Evolutionary conservation across 2,888 invertebrate species (phyloP).

Genomic region (Stratiomys singularior): DNA sequence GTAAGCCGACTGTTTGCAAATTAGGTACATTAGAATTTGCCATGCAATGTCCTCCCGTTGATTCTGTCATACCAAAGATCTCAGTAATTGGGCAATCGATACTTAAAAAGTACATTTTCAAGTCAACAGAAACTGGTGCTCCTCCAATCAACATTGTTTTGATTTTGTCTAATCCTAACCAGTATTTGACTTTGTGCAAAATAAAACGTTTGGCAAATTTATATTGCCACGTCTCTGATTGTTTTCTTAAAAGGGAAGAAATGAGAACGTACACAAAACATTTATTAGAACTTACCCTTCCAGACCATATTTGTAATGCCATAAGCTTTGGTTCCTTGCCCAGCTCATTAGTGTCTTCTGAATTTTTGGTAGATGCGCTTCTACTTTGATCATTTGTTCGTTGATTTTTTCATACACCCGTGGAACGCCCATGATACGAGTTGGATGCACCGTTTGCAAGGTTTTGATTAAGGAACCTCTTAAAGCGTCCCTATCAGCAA

Average conservation of each 20-base stretch:
- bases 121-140: no score
- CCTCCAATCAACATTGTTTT: constrained; percentile 77
- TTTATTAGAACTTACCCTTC: constrained; percentile 70
- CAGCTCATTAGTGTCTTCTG: constrained; percentile 75
- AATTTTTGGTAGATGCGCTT: constrained; percentile 73
- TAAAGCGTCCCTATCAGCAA: constrained; percentile 91
- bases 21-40: constrained; percentile 74
- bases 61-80: no score
- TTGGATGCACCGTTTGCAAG: no score
- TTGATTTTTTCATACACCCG: constrained; percentile 95
- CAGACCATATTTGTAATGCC: constrained; percentile 70
- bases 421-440: no score
- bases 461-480: constrained; percentile 84
- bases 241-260: constrained; percentile 58
- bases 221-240: constrained; percentile 72
- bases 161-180: constrained; percentile 80
- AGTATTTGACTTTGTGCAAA: constrained; percentile 77
- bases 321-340: constrained; percentile 73
- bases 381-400: constrained; percentile 83
- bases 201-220: constrained; percentile 77
- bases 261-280: no score
- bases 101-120: no score
- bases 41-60: constrained; percentile 80
- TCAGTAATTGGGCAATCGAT: constrained; percentile 84
- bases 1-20: no score